These are phyloP conservation scores for Drosophila fuyamai DNA, from an alignment of 1,140 invertebrate genomes.

Conservation along the genomic window DNA sequence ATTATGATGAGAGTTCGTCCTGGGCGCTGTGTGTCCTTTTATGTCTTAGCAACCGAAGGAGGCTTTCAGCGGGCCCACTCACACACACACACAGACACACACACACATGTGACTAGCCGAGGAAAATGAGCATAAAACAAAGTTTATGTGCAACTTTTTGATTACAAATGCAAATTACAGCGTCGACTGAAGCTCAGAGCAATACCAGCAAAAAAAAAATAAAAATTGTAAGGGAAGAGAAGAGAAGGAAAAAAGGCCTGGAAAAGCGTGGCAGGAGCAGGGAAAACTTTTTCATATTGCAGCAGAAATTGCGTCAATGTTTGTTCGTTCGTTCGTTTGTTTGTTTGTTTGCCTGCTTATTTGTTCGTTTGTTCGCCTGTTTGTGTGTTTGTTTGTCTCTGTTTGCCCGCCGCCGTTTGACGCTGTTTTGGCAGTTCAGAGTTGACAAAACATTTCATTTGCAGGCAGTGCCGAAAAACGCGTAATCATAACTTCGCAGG, in stretches of 20 bases:
- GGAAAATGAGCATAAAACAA: slow-evolving; percentile 81
- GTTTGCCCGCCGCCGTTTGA: slow-evolving; percentile 34
- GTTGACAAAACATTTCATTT: slow-evolving; percentile 80
- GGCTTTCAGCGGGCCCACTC: slow-evolving; percentile 11
- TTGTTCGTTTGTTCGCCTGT: slow-evolving; percentile 16
- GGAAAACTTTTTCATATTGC: slow-evolving; percentile 74
- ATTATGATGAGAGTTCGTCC: slow-evolving; percentile 50
- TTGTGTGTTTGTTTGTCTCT: slow-evolving; percentile 22
- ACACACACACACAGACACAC: slow-evolving; percentile 4
- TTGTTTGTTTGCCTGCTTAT: slow-evolving; percentile 27
- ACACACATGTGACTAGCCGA: slow-evolving; percentile 34
- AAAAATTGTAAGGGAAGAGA: slow-evolving; percentile 5
- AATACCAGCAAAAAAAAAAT: slow-evolving; percentile 20
- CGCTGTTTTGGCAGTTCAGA: slow-evolving; percentile 69
- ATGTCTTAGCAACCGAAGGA: slow-evolving; percentile 32
- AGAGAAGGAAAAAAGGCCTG: slow-evolving; percentile 2
- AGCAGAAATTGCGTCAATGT: slow-evolving; percentile 76
- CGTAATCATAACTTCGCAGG: slow-evolving; percentile 59
- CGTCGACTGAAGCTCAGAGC: slow-evolving; percentile 46
- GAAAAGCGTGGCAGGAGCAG: slow-evolving; percentile 6
- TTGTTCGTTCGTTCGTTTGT: slow-evolving; percentile 62
- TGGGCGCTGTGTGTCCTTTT: slow-evolving; percentile 36
- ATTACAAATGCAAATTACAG: slow-evolving; percentile 83
- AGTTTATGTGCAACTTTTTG: slow-evolving; percentile 82
- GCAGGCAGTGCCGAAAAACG: slow-evolving; percentile 45